phyloP scores from a whole-genome alignment of 2,888 invertebrate genomes.

The Crepidodera aurea region DNA sequence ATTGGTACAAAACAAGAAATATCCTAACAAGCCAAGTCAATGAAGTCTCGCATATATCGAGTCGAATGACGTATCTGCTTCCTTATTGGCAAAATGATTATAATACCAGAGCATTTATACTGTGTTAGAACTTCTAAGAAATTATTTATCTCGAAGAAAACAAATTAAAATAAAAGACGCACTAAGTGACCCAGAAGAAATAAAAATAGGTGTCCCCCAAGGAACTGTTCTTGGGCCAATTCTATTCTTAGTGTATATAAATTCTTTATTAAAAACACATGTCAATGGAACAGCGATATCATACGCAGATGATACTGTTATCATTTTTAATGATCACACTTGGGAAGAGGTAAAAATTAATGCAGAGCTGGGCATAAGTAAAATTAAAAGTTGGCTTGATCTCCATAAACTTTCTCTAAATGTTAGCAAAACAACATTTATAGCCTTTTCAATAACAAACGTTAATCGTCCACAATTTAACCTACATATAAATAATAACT shows the following conservation, averaged over 20 bases:
- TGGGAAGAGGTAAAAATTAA: background rate
- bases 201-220: background rate
- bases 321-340: background rate
- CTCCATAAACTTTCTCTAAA: background rate
- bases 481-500: background rate
- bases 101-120: too few relatives aligned
- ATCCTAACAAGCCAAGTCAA: slow-evolving; percentile 4
- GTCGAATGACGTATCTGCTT: slow-evolving; percentile 3
- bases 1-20: background rate
- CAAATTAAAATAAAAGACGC: background rate
- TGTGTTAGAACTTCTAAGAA: background rate
- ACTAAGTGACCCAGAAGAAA: background rate
- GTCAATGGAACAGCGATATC: background rate
- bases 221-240: background rate
- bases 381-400: background rate
- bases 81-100: too few relatives aligned
- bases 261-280: background rate
- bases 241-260: background rate
- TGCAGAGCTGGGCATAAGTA: background rate
- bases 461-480: background rate
- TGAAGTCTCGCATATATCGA: slow-evolving; percentile 9
- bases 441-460: background rate
- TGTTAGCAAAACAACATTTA: background rate
- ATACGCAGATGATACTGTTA: background rate
- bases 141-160: background rate